Conservation (phyloP, 2,888 invertebrate genomes). For the Diachrysia chrysitis region DNA sequence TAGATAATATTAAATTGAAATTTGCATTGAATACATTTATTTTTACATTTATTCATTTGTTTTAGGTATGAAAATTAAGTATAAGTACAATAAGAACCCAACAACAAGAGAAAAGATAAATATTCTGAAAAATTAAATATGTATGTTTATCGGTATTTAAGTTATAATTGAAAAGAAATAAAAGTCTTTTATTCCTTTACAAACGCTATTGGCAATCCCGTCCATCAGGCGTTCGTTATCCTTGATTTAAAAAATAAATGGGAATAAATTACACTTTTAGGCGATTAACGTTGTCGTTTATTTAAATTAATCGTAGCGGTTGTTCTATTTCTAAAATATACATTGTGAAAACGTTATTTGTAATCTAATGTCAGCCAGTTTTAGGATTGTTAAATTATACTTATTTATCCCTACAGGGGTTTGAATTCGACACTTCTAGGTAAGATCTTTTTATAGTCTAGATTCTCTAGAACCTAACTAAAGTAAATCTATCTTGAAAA, state of each 20-base stretch:
- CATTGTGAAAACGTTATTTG: slow-evolving; percentile 58
- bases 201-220: slow-evolving; percentile 18
- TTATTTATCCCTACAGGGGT: neutral
- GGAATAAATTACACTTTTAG: slow-evolving; percentile 58
- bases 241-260: slow-evolving; percentile 58
- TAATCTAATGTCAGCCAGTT: slow-evolving; percentile 11
- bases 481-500: neutral
- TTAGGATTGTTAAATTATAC: neutral
- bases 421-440: neutral
- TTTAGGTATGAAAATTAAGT: too few relatives aligned
- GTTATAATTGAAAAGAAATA: neutral
- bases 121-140: too few relatives aligned
- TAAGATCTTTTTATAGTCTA: neutral
- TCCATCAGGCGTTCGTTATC: slow-evolving; percentile 35
- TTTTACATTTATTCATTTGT: too few relatives aligned
- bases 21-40: too few relatives aligned
- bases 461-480: neutral
- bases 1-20: too few relatives aligned
- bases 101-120: too few relatives aligned
- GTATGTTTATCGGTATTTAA: slow-evolving; percentile 8
- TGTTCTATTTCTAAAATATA: slow-evolving; percentile 58
- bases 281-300: slow-evolving; percentile 62
- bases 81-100: too few relatives aligned
- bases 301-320: slow-evolving; percentile 62
- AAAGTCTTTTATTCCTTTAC: neutral